A percentile compares a stretch with the other conserved stretches of the same genome.
phyloP scores from a whole-genome alignment of 2,797 vertebrate genomes.

The Sebastes baramenuke region DNA sequence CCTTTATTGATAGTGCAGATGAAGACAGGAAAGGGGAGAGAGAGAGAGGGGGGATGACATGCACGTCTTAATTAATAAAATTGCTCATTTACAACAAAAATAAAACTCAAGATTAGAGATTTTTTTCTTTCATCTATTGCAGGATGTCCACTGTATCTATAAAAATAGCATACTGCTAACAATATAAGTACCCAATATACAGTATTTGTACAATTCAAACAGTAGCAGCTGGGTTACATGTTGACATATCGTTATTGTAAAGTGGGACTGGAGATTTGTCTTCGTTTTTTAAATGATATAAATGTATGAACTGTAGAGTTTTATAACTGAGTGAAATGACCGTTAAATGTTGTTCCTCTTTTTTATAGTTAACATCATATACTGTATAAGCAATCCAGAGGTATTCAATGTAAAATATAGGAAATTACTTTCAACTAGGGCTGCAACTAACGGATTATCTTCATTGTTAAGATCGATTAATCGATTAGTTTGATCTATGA shows the following conservation, averaged over 20 bases:
- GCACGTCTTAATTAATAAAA: neutral
- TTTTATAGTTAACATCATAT: neutral
- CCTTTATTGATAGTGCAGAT: no score
- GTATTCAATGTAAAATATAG: neutral
- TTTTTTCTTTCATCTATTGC: neutral
- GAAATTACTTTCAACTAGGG: neutral
- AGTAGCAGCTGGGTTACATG: neutral
- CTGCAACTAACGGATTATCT: no score
- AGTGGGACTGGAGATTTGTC: neutral
- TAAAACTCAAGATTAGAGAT: neutral
- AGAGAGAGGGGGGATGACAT: no score
- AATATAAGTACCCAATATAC: neutral
- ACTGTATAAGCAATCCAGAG: neutral
- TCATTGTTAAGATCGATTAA: no score
- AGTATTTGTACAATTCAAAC: neutral
- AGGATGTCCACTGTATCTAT: neutral
- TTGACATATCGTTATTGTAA: neutral
- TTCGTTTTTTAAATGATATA: neutral
- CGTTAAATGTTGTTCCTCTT: neutral
- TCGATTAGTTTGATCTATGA: no score
- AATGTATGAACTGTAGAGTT: neutral
- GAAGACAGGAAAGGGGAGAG: no score
- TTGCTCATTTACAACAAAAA: neutral
- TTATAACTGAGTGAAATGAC: neutral
- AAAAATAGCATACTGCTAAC: neutral